Evolutionary conservation across 2,797 vertebrate genomes (phyloP).

Genomic region (Amphiprion clarkii): DNA sequence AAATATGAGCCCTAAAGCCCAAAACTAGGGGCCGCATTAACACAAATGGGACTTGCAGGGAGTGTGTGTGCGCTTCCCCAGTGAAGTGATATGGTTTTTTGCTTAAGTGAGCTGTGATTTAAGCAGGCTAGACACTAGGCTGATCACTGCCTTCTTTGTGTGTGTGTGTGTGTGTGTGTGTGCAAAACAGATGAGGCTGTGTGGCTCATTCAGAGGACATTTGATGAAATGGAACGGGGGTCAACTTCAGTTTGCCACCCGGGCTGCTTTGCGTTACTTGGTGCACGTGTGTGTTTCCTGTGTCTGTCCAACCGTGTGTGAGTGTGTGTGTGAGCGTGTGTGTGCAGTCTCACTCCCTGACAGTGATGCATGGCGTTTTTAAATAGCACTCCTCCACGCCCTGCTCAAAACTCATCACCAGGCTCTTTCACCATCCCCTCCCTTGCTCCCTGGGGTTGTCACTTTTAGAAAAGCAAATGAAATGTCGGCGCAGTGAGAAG

Average conservation of each 20-base stretch:
- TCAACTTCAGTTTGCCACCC: slow-evolving; percentile 85
- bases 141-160: slow-evolving; percentile 69
- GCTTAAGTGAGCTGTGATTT: slow-evolving; percentile 84
- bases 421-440: slow-evolving; percentile 72
- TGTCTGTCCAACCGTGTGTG: slow-evolving; percentile 40
- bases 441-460: slow-evolving; percentile 79
- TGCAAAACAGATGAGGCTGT: slow-evolving; percentile 77
- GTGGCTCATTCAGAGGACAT: slow-evolving; percentile 77
- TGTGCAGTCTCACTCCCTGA: slow-evolving; percentile 69
- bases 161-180: slow-evolving; percentile 66
- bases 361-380: slow-evolving; percentile 89
- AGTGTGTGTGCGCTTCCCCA: slow-evolving; percentile 29
- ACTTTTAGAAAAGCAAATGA: slow-evolving; percentile 88
- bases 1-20: slow-evolving; percentile 83
- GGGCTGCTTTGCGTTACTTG: slow-evolving; percentile 45
- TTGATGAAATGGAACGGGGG: slow-evolving; percentile 87
- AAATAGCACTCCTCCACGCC: slow-evolving; percentile 86
- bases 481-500: slow-evolving; percentile 72
- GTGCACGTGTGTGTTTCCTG: slow-evolving; percentile 59
- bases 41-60: slow-evolving; percentile 72
- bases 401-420: slow-evolving; percentile 84
- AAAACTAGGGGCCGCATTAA: slow-evolving; percentile 79
- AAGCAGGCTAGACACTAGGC: slow-evolving; percentile 82
- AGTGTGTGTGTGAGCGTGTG: slow-evolving; percentile 50
- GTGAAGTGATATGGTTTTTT: slow-evolving; percentile 75